Evolutionary conservation across 2,888 invertebrate genomes (phyloP).

Genomic region (Drosophila robusta): DNA sequence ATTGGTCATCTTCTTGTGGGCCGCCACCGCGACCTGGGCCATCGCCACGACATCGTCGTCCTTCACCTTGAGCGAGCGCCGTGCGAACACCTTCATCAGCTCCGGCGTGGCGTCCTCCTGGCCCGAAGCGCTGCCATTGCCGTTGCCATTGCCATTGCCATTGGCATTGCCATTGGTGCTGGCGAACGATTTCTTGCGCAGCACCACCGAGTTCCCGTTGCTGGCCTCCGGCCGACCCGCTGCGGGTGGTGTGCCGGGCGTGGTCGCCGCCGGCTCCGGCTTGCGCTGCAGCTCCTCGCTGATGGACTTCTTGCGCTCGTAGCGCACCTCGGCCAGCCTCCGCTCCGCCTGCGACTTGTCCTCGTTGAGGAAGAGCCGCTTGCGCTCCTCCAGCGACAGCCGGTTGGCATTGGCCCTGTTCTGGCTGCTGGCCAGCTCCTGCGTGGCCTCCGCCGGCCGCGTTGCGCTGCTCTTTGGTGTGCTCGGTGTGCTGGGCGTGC

Average conservation of each 20-base stretch:
- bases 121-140: constrained; percentile 27
- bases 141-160: constrained; percentile 28
- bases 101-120: constrained; percentile 90
- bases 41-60: constrained; percentile 89
- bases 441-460: constrained; percentile 8
- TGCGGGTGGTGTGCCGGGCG: constrained; percentile 31
- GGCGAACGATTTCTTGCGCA: constrained; percentile 84
- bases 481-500: too few species aligned
- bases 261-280: constrained; percentile 28
- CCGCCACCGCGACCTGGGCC: constrained; percentile 50
- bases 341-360: constrained; percentile 79
- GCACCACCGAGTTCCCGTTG: constrained; percentile 70
- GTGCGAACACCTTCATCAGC: constrained; percentile 92
- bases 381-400: constrained; percentile 81
- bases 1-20: constrained; percentile 43
- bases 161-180: constrained; percentile 41
- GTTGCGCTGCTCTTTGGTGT: constrained; percentile 38
- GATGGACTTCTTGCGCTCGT: constrained; percentile 82
- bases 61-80: constrained; percentile 92
- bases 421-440: background rate
- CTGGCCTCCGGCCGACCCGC: constrained; percentile 32
- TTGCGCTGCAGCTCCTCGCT: constrained; percentile 72
- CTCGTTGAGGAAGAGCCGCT: constrained; percentile 82
- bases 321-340: constrained; percentile 76
- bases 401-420: constrained; percentile 39